phyloP scores from a whole-genome alignment of 2,113 vertebrate genomes.

The Thryonomys swinderianus region DNA sequence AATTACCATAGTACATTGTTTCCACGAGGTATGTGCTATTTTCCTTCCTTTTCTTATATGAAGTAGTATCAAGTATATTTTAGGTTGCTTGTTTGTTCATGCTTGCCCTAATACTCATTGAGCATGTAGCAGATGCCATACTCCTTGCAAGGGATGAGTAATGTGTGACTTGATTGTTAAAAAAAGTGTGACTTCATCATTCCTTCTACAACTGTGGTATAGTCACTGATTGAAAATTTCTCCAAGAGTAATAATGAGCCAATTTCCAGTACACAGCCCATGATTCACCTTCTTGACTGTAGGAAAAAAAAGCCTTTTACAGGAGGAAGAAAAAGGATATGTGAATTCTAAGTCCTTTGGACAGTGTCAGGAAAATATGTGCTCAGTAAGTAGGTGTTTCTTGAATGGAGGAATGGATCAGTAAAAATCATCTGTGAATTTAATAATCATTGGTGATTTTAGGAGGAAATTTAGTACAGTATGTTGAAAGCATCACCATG shows the following conservation, averaged over 20 bases:
- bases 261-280: not conserved
- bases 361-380: not conserved
- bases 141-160: fast-evolving
- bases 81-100: not conserved
- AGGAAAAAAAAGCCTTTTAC: not conserved
- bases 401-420: not conserved
- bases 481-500: not conserved
- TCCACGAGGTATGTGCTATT: not conserved
- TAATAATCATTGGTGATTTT: slow-evolving; percentile 42
- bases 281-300: not conserved
- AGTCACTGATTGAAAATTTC: not conserved
- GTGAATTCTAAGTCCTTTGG: not conserved
- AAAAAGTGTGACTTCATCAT: not conserved
- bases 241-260: not conserved
- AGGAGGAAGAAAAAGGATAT: not conserved
- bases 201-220: not conserved
- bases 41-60: not conserved
- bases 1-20: not conserved
- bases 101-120: not conserved
- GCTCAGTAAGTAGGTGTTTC: not conserved
- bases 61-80: not conserved
- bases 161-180: not conserved
- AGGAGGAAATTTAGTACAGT: not conserved
- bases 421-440: slow-evolving; percentile 22
- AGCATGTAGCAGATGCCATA: not conserved